A percentile compares a stretch with the other conserved stretches of the same genome.
These are phyloP conservation scores for Artibeus lituratus DNA, from an alignment of 2,797 vertebrate species.

Conservation along the genomic window DNA sequence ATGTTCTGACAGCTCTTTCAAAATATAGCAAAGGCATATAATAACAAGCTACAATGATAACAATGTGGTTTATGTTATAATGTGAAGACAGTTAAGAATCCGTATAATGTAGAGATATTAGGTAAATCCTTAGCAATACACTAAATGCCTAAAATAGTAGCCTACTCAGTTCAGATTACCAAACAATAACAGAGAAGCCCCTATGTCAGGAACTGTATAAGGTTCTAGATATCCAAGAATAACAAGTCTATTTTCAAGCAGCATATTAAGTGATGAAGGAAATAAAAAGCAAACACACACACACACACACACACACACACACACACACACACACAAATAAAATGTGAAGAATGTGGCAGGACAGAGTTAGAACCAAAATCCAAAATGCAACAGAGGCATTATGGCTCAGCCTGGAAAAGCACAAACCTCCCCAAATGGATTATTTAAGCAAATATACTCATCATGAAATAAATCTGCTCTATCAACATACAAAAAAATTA, in stretches of 20 bases:
- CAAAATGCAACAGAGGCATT: not conserved
- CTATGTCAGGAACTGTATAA: not conserved
- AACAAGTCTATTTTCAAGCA: not conserved
- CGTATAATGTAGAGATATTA: not conserved
- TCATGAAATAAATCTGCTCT: not conserved
- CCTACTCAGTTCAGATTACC: not conserved
- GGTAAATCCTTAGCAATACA: not conserved
- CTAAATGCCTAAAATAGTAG: not conserved
- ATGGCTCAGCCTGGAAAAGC: not conserved
- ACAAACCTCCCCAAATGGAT: not conserved
- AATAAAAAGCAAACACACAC: not conserved
- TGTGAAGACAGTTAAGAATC: not conserved
- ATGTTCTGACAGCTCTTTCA: slow-evolving; percentile 49
- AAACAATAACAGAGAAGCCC: not conserved
- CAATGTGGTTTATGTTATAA: not conserved
- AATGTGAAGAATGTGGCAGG: not conserved
- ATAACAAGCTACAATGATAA: slow-evolving; percentile 22
- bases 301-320: not conserved
- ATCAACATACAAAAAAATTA: not conserved
- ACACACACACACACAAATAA: not conserved
- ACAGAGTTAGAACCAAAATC: not conserved
- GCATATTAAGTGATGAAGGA: not conserved
- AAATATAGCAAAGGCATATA: slow-evolving; percentile 42
- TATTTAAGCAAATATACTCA: not conserved
- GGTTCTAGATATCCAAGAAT: not conserved